Evolutionary conservation across 2,113 vertebrate species (phyloP).

Genomic region (Orientallactaga bullata): DNA sequence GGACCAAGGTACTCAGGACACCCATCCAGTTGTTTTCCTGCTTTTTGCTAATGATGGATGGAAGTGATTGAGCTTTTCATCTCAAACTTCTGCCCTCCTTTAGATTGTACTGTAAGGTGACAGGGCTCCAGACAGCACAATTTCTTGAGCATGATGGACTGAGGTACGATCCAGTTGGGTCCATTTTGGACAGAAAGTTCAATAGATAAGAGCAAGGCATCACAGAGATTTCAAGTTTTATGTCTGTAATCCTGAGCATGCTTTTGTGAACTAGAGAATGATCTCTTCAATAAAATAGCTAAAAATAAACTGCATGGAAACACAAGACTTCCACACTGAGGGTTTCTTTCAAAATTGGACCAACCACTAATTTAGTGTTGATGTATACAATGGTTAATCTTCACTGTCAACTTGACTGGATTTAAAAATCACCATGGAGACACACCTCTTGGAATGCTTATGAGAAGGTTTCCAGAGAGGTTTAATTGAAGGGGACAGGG

Average conservation of each 20-base stretch:
- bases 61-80: slow-evolving; percentile 63
- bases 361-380: background rate
- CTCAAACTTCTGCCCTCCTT: slow-evolving; percentile 8
- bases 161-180: background rate
- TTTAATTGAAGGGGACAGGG: too few species aligned
- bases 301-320: background rate
- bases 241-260: background rate
- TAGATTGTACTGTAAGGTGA: slow-evolving; percentile 56
- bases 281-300: background rate
- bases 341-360: background rate
- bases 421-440: background rate
- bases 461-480: background rate
- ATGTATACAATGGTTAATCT: background rate
- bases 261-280: background rate
- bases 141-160: slow-evolving; percentile 19
- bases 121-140: background rate
- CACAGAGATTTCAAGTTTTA: background rate
- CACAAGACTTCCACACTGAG: background rate
- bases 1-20: slow-evolving; percentile 50
- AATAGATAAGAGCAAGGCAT: accelerated
- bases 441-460: background rate
- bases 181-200: background rate
- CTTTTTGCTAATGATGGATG: slow-evolving; percentile 70
- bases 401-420: background rate
- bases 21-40: slow-evolving; percentile 58